Evolutionary conservation across 2,797 vertebrate species (phyloP).

Genomic region (Arnoldichthys spilopterus): DNA sequence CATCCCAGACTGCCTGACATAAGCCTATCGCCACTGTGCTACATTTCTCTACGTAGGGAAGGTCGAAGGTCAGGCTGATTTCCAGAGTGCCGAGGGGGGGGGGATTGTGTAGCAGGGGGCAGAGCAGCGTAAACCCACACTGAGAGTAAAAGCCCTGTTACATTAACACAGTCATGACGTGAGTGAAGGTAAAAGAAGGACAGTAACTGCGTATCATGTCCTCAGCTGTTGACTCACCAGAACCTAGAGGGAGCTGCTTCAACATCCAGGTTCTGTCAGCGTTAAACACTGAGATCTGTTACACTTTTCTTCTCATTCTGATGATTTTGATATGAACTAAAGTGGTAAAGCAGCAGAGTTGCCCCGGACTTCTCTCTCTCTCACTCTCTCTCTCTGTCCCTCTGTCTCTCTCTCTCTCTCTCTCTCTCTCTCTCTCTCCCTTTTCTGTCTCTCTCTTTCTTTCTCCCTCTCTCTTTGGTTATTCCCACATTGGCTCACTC

Average conservation of each 20-base stretch:
- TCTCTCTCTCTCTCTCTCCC: background rate
- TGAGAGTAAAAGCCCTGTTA: background rate
- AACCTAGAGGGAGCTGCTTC: too few species aligned
- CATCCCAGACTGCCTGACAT: slow-evolving; percentile 2
- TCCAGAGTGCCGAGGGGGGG: slow-evolving; percentile 6
- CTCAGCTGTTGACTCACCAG: too few species aligned
- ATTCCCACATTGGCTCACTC: too few species aligned
- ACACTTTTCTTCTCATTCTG: too few species aligned
- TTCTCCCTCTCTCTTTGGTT: too few species aligned
- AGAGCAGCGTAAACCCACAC: background rate
- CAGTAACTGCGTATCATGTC: too few species aligned
- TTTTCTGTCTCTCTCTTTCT: too few species aligned
- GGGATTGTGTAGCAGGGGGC: background rate
- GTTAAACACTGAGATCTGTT: too few species aligned
- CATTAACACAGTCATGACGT: background rate
- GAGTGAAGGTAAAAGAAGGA: too few species aligned
- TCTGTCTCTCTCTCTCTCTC: background rate
- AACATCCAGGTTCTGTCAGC: too few species aligned
- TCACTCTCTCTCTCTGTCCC: background rate
- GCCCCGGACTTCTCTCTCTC: background rate
- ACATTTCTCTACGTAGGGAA: background rate
- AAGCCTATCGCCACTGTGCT: background rate
- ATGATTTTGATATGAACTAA: background rate
- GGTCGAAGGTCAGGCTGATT: slow-evolving; percentile 5
- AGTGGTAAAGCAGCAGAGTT: background rate